A percentile compares a stretch with the other conserved stretches of the same genome.
Conservation (phyloP, 2,797 vertebrate genomes). For the Nannoperca australis region DNA sequence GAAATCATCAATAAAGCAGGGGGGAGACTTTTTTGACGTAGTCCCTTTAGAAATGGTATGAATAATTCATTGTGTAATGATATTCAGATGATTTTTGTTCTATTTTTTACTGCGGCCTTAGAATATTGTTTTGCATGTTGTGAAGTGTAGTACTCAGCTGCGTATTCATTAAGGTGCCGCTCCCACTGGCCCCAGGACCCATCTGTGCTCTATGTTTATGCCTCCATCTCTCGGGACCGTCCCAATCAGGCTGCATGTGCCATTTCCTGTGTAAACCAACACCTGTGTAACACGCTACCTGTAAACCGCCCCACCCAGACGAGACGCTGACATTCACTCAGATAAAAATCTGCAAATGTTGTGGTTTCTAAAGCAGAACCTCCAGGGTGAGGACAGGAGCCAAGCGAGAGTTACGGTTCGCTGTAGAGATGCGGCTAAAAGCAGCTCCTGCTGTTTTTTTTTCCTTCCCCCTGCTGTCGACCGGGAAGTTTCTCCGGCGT, state of each 20-base stretch:
- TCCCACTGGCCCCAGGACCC: conserved; percentile 86
- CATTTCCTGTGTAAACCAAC: conserved; percentile 86
- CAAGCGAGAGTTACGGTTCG: conserved; percentile 61
- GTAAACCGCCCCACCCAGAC: conserved; percentile 81
- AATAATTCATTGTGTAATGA: conserved; percentile 83
- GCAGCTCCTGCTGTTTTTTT: conserved; percentile 60
- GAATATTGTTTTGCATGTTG: conserved; percentile 86
- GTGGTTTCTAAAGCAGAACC: conserved; percentile 76
- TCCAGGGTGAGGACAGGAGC: conserved; percentile 70
- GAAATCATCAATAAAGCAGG: conserved; percentile 79
- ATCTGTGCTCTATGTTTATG: conserved; percentile 86
- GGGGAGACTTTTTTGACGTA: conserved; percentile 74
- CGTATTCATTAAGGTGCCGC: conserved; percentile 87
- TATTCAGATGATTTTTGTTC: conserved; percentile 82
- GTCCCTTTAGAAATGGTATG: conserved; percentile 80
- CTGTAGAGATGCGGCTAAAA: conserved; percentile 66
- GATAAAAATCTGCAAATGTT: conserved; percentile 81
- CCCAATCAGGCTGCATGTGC: conserved; percentile 85
- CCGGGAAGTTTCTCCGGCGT: conserved; percentile 70
- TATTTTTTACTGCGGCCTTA: conserved; percentile 76
- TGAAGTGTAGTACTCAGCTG: conserved; percentile 86
- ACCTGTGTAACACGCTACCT: conserved; percentile 87
- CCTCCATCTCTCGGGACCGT: conserved; percentile 75
- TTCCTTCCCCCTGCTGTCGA: conserved; percentile 54
- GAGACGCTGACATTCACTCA: conserved; percentile 76